Percentiles rank a stretch among this genome's conserved stretches.
phyloP scores from a whole-genome alignment of 2,113 vertebrate genomes.

The Acanthochromis polyacanthus region DNA sequence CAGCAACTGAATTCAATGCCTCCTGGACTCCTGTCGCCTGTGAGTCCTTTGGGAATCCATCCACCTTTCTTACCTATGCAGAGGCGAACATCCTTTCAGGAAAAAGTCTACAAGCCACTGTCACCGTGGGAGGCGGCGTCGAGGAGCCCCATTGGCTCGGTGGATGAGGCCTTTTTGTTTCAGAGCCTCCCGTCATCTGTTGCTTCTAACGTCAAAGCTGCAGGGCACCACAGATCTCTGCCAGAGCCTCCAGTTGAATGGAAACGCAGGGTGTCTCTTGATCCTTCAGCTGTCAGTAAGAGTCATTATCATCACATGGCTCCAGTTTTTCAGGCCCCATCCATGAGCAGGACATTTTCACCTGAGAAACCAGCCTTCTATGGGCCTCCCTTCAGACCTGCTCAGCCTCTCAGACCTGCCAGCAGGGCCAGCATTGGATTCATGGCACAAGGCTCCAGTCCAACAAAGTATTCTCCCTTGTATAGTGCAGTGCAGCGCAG shows the following conservation, averaged over 20 bases:
- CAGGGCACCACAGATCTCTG: conserved; percentile 86
- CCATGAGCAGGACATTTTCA: conserved; percentile 67
- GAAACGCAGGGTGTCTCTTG: conserved; percentile 85
- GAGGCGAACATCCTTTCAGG: conserved; percentile 78
- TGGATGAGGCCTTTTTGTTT: conserved; percentile 89
- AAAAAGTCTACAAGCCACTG: conserved; percentile 82
- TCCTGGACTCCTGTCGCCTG: conserved; percentile 67
- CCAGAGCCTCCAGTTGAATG: conserved; percentile 87
- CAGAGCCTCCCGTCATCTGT: conserved; percentile 85
- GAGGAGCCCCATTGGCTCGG: conserved; percentile 87
- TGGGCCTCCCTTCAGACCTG: conserved; percentile 83
- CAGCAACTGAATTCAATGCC: conserved; percentile 74
- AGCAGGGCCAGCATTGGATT: conserved; percentile 76
- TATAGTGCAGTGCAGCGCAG: conserved; percentile 83
- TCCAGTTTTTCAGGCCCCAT: conserved; percentile 31
- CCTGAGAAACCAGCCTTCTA: conserved; percentile 70
- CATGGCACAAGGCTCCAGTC: conserved; percentile 64
- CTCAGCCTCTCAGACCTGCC: conserved; percentile 81
- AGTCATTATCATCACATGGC: conserved; percentile 48
- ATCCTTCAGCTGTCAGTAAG: conserved; percentile 67
- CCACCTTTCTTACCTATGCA: conserved; percentile 63
- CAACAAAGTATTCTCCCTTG: conserved; percentile 82
- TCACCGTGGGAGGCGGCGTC: conserved; percentile 91
- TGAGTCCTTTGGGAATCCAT: conserved; percentile 78
- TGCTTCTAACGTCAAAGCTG: conserved; percentile 83